Percentiles rank a stretch among this genome's conserved stretches.
Conservation (phyloP, 2,797 vertebrate genomes). For the Capromys pilorides region DNA sequence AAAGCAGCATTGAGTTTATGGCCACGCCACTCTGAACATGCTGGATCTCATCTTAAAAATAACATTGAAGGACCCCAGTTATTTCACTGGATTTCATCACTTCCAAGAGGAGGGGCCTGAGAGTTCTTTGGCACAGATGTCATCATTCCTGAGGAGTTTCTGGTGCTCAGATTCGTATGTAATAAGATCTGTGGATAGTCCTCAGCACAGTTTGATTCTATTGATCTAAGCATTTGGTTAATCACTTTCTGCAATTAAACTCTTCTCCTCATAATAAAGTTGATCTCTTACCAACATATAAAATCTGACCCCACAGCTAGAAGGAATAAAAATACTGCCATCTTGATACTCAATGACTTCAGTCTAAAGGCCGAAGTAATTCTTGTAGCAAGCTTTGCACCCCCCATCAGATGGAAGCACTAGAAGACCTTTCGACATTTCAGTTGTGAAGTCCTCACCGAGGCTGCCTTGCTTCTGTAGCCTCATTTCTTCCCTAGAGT, state of each 20-base stretch:
- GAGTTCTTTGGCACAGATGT: constrained; percentile 74
- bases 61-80: constrained; percentile 61
- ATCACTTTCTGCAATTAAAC: constrained; percentile 84
- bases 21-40: background rate
- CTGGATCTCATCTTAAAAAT: constrained; percentile 40
- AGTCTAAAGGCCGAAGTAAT: constrained; percentile 67
- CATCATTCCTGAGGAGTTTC: constrained; percentile 44
- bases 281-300: constrained; percentile 82
- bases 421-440: background rate
- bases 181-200: background rate
- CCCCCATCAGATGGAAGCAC: background rate
- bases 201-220: constrained; percentile 44
- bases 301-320: constrained; percentile 79
- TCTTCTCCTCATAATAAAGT: constrained; percentile 80
- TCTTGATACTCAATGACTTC: background rate
- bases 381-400: constrained; percentile 51
- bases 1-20: background rate
- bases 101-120: background rate
- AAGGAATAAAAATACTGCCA: constrained; percentile 63
- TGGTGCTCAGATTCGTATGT: background rate
- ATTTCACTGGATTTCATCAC: constrained; percentile 68
- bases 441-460: background rate
- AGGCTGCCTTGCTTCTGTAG: background rate
- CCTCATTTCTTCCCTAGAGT: background rate
- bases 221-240: constrained; percentile 79